Base-by-base conservation (phyloP, 2,797 vertebrate genomes). In the Chrosomus eos region DNA sequence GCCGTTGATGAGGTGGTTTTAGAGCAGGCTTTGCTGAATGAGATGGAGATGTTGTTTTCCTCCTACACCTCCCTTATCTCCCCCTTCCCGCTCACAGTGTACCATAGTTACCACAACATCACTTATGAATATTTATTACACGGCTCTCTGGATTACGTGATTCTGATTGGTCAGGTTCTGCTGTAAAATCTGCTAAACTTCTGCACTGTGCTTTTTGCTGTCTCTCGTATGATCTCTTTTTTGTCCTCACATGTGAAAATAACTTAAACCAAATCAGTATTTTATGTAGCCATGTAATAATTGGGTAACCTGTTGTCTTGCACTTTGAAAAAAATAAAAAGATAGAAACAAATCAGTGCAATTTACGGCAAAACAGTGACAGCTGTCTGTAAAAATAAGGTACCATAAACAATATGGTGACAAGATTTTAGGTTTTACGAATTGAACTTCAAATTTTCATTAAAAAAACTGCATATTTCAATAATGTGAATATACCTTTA, bases 81-180 rank as follows among this genome's bases (percentile, higher is more conserved):
- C 33, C 64, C 36, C 64, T 78, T 78, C 51, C 62, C 26, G 66
- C 64, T 84, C 74, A 71, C 82, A 33, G 36, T 36, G 64, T 40
- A 43, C 48, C 38, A 71, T 70, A 78, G 82, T 78, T 78, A 60
- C 36, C 51, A 33, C 51, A 70, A 8, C 74, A 70, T 76, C 16
- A 83, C 48, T 77, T 77, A 77, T 85, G 68, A 80, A 85, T 80
- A 85, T 80, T 72, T 85, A 85, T 80, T 45, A 23, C 38, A 21
- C 3, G 5, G 13, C 66, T 81, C 51, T 58, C 51, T 70, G 31
- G 66, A 40, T 55, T 55, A 21, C 33, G 58, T 38, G 5, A 26
- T 67, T 80, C 28, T 67, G 62, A 67, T 80, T 71, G 67, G 80
- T 58, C 8, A 9, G 13, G 16, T 58, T 51, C 45, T 71, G 33